Conservation (phyloP, 2,888 invertebrate genomes). For the Ophion costatus region DNA sequence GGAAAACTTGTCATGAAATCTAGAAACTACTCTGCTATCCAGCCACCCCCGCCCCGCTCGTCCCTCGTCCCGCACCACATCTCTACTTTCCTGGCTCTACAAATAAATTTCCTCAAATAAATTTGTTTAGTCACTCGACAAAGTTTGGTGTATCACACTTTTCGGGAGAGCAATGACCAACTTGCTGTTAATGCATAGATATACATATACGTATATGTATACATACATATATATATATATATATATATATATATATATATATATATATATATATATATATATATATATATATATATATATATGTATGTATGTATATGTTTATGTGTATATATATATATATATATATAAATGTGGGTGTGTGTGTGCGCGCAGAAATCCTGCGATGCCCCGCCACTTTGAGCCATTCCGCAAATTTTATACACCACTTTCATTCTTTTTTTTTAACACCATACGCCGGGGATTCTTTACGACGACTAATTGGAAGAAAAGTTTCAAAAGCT, state of each 20-base stretch:
- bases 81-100: constrained; percentile 10
- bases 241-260: no score
- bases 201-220: neutral
- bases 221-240: no score
- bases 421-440: constrained; percentile 10
- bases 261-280: no score
- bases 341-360: no score
- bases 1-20: constrained; percentile 59
- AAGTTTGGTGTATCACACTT: constrained; percentile 50
- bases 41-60: neutral
- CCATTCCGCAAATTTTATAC: constrained; percentile 2
- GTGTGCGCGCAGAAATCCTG: no score
- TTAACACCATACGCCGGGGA: neutral
- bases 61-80: neutral
- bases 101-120: constrained; percentile 58
- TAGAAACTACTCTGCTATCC: constrained; percentile 47
- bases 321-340: no score
- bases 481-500: constrained; percentile 5
- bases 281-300: neutral
- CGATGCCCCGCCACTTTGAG: no score
- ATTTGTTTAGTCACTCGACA: constrained; percentile 52
- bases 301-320: no score
- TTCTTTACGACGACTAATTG: constrained; percentile 11
- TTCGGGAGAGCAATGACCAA: constrained; percentile 36
- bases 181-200: neutral